Evolutionary conservation across 2,888 invertebrate genomes (phyloP).

Genomic region (Stenoptilia bipunctidactyla): DNA sequence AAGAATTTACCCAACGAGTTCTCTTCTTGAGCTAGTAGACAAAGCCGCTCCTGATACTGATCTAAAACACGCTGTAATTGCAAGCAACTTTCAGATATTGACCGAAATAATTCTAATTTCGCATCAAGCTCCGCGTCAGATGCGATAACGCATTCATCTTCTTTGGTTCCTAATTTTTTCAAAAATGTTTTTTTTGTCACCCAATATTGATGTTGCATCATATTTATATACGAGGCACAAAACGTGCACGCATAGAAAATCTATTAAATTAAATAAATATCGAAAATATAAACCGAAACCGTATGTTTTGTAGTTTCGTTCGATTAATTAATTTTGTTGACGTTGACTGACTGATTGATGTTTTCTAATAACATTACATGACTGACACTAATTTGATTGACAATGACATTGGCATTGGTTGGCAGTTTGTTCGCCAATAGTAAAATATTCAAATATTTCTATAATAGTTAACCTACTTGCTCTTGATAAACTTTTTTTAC

Average conservation of each 20-base stretch:
- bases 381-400: too few relatives aligned
- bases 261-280: not conserved
- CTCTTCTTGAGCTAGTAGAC: conserved; percentile 95
- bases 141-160: conserved; percentile 96
- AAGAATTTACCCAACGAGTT: conserved; percentile 94
- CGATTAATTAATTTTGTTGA: too few relatives aligned
- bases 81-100: conserved; percentile 91
- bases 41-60: conserved; percentile 92
- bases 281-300: too few relatives aligned
- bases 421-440: too few relatives aligned
- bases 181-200: conserved; percentile 96
- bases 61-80: conserved; percentile 91
- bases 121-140: conserved; percentile 97
- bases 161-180: conserved; percentile 94
- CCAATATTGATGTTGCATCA: conserved; percentile 97
- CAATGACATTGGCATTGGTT: too few relatives aligned
- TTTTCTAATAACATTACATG: too few relatives aligned
- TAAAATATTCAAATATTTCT: too few relatives aligned
- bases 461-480: too few relatives aligned
- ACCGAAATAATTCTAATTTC: conserved; percentile 92
- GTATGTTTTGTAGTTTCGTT: too few relatives aligned
- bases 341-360: too few relatives aligned
- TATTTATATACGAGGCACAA: conserved; percentile 15
- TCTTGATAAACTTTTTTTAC: too few relatives aligned
- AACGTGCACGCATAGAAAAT: not conserved